Evolutionary conservation across 2,888 invertebrate species (phyloP), one percentile per base, ranked within the genome.

Genomic region (Acrobasis suavella): DNA sequence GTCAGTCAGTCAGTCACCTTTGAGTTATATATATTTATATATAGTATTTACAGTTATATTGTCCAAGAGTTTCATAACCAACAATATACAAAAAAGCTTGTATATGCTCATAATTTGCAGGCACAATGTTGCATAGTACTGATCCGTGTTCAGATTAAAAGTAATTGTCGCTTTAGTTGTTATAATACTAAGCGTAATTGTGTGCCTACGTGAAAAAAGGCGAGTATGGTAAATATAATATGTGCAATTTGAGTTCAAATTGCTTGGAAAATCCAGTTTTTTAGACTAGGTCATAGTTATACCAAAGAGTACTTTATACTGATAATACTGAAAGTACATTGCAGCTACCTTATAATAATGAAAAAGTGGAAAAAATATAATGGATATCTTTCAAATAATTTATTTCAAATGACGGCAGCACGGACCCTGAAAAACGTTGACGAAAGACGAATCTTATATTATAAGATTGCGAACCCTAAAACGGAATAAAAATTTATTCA

Each of bases 91-190:
- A 32, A 52, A 50, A 50, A 50, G 16, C 16, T 10, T 17, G 15
- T 17, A 50, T 32, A 22, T 32, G 52, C 14, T 9, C 2, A 37
- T 52, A 52, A 52, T 52, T 52, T 52, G 37, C 52, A 15, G 17
- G 42, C 58, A 51, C 32, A 52, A n/a, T 52, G 37, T 52, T 22
- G 52, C 46, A 46, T 46, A 39, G 42, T 46, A 58, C 46, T 42
- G 58, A 58, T 58, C 17, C 58, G 9, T 58, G 58, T 58, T 22
- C 9, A 52, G 52, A 52, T 52, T 52, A 22, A 14, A 52, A 52
- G 32, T 52, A 52, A 52, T 52, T 52, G 52, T 14, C 14, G 12
- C 52, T 52, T 52, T 52, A n/a, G 22, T 22, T 12, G 52, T 32
- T 52, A 52, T 37, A 52, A 37, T 52, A 9, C 52, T 51, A 32